Evolutionary conservation across 2,888 invertebrate genomes (phyloP).

Genomic region (Athalia cordata): DNA sequence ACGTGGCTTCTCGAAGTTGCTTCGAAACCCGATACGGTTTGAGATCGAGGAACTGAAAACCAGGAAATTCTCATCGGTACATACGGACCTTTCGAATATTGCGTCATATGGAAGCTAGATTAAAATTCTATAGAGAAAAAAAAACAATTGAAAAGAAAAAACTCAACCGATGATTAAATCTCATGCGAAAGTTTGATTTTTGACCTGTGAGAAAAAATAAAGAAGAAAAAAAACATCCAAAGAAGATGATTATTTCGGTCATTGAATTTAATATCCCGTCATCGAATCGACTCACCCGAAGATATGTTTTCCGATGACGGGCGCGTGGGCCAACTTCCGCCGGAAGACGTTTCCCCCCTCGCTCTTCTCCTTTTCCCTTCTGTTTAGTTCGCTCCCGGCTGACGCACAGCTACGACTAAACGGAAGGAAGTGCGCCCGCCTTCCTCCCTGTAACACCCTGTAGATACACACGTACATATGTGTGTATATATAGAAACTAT

Average conservation of each 20-base stretch:
- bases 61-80: conserved; percentile 4
- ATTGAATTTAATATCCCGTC: conserved; percentile 36
- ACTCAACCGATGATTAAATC: too few species aligned
- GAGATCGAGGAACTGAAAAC: not conserved
- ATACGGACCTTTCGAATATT: not conserved
- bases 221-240: too few species aligned
- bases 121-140: too few species aligned
- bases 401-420: conserved; percentile 26
- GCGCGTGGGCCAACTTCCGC: conserved; percentile 45
- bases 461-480: not conserved
- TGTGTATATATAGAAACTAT: not conserved
- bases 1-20: conserved; percentile 14
- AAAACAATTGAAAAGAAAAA: too few species aligned
- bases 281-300: conserved; percentile 34
- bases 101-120: too few species aligned
- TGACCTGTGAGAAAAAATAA: too few species aligned
- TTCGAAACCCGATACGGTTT: conserved; percentile 14
- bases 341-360: conserved; percentile 40
- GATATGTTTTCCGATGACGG: conserved; percentile 37
- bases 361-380: not conserved
- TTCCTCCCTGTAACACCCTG: conserved; percentile 4
- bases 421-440: conserved; percentile 40
- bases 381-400: not conserved
- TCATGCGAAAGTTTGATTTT: too few species aligned
- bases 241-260: too few species aligned